A percentile compares a stretch with the other conserved stretches of the same genome.
phyloP scores from a whole-genome alignment of 1,140 invertebrate species.

The Cepaea nemoralis region DNA sequence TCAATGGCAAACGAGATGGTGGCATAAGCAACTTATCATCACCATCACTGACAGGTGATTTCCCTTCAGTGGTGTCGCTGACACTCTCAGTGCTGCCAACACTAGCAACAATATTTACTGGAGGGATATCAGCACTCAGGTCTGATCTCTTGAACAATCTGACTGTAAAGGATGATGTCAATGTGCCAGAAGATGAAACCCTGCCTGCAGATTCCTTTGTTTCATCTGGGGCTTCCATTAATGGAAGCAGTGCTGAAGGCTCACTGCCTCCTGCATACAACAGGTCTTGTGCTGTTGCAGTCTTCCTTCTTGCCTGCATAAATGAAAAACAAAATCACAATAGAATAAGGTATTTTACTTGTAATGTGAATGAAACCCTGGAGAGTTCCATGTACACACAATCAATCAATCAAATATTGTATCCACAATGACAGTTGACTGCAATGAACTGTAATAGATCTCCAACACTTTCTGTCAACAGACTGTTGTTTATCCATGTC shows the following conservation, averaged over 20 bases:
- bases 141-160: neutral
- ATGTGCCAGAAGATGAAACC: neutral
- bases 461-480: no score
- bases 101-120: neutral
- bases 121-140: neutral
- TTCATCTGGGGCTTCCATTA: slow-evolving; percentile 58
- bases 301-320: slow-evolving; percentile 77
- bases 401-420: no score
- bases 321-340: no score
- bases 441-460: no score
- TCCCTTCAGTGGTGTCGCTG: slow-evolving; percentile 9
- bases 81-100: neutral
- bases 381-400: no score
- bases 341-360: no score
- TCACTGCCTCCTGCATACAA: slow-evolving; percentile 74
- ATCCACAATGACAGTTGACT: no score
- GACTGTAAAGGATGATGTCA: neutral
- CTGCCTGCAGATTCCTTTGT: neutral
- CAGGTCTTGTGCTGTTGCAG: slow-evolving; percentile 79
- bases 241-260: slow-evolving; percentile 38
- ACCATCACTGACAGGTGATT: neutral
- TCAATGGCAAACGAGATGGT: neutral
- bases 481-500: no score
- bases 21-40: slow-evolving; percentile 22
- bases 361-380: no score